phyloP scores from a whole-genome alignment of 2,113 vertebrate species.

The Rattus norvegicus region DNA sequence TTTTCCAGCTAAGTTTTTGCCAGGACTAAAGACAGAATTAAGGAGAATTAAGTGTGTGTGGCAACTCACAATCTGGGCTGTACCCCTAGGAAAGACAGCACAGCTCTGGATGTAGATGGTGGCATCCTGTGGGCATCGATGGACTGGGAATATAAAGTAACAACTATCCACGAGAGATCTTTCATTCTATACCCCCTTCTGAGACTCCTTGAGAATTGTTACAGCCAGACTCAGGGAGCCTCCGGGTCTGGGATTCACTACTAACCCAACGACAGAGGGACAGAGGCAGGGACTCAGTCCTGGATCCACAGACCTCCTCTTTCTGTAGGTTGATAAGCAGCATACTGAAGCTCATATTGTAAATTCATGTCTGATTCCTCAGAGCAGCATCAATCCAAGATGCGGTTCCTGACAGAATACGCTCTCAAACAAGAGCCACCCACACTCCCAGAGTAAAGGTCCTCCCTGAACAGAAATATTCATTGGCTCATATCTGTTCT shows the following conservation, averaged over 20 bases:
- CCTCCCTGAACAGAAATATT: neutral
- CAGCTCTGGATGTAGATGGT: neutral
- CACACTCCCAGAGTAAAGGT: neutral
- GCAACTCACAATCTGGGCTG: neutral
- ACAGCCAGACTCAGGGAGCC: neutral
- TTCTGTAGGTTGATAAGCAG: neutral
- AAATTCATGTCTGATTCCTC: neutral
- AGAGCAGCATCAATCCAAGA: neutral
- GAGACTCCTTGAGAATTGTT: neutral
- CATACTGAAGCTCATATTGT: neutral
- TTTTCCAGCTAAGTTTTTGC: conserved; percentile 36
- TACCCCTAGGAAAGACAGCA: neutral
- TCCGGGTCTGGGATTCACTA: neutral
- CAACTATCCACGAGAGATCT: neutral
- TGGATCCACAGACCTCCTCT: neutral
- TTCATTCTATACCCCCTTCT: conserved; percentile 12
- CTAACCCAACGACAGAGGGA: neutral
- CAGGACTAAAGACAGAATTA: conserved; percentile 18
- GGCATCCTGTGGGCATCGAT: neutral
- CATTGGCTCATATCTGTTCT: neutral
- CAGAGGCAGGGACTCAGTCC: neutral
- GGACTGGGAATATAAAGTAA: neutral
- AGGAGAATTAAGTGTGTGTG: conserved; percentile 6
- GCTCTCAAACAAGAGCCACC: conserved; percentile 1
- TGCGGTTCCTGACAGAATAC: neutral